Conservation (phyloP, 1,140 invertebrate species). For the Bombus breviceps region DNA sequence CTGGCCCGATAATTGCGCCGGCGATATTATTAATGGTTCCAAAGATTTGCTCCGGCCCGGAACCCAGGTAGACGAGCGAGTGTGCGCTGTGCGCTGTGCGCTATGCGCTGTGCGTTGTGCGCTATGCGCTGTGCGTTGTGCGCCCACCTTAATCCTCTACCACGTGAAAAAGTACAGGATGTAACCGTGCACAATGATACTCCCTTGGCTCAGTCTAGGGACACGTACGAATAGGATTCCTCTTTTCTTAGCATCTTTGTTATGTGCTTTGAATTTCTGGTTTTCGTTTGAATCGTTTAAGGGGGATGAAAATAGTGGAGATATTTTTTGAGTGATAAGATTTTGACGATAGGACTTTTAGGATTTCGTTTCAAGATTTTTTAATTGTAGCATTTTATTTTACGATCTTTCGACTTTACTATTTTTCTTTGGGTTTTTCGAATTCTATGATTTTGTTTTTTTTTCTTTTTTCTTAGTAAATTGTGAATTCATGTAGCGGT, state of each 20-base stretch:
- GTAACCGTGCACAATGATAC: conserved; percentile 58
- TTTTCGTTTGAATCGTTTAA: not conserved
- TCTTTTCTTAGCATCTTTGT: not conserved
- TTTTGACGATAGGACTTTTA: not conserved
- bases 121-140: no score
- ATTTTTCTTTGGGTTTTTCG: not conserved
- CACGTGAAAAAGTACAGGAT: conserved; percentile 39
- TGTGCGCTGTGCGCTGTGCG: no score
- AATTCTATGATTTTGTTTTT: not conserved
- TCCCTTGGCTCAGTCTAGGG: not conserved
- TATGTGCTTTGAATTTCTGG: not conserved
- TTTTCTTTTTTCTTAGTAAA: no score
- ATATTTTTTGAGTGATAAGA: not conserved
- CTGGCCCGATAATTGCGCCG: conserved; percentile 75
- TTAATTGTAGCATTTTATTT: no score
- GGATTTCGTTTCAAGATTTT: no score
- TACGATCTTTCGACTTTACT: no score
- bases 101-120: not conserved
- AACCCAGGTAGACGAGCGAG: conserved; percentile 56
- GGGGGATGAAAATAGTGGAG: not conserved
- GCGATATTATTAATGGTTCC: conserved; percentile 73
- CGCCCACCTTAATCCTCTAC: conserved; percentile 32
- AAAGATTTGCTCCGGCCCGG: conserved; percentile 58
- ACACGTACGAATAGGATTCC: not conserved
- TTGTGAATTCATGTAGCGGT: no score